These are phyloP conservation scores for Amazona vittata DNA, from an alignment of 2,113 vertebrate genomes.

Conservation along the genomic window DNA sequence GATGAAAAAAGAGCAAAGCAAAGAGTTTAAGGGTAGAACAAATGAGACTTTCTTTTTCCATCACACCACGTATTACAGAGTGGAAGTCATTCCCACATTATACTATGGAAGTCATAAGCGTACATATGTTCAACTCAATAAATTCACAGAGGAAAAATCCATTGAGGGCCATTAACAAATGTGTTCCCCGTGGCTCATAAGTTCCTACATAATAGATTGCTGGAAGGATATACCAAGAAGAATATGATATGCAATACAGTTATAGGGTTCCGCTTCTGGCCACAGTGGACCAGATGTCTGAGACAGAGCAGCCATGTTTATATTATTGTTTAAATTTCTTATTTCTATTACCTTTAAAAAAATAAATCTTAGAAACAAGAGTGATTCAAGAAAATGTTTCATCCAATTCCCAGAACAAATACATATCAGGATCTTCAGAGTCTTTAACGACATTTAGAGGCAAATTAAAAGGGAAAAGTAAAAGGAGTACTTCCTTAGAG, in stretches of 20 bases:
- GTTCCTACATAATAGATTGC: not conserved
- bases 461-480: not conserved
- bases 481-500: not conserved
- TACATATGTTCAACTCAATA: conserved; percentile 12
- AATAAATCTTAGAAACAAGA: not conserved
- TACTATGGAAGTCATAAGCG: not conserved
- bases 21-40: not conserved
- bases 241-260: not conserved
- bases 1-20: not conserved
- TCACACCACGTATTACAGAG: not conserved
- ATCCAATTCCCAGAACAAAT: not conserved
- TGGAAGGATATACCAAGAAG: not conserved
- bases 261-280: not conserved
- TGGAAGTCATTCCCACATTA: not conserved
- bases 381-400: rapidly evolving
- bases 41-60: rapidly evolving
- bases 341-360: not conserved
- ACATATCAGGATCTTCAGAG: not conserved
- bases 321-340: not conserved
- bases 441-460: not conserved
- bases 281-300: not conserved
- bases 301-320: not conserved
- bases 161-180: conserved; percentile 47
- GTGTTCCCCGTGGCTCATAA: conserved; percentile 26
- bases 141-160: conserved; percentile 27